Conservation (phyloP, 2,888 invertebrate genomes). For the Dione juno region DNA sequence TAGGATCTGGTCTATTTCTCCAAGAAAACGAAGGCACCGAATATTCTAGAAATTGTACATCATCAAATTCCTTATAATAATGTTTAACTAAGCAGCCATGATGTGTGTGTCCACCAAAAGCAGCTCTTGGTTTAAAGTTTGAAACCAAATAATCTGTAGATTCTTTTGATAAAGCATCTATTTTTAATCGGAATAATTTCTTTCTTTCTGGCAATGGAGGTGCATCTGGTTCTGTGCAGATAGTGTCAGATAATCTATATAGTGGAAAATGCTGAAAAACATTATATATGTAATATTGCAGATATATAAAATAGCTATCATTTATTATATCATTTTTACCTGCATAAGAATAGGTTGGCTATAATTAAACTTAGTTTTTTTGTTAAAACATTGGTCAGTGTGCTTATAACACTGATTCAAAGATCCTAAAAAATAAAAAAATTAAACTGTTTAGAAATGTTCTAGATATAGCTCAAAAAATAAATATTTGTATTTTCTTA, state of each 20-base stretch:
- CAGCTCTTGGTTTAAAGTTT: slow-evolving; percentile 88
- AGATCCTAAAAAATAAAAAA: slow-evolving; percentile 56
- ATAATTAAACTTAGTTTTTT: slow-evolving; percentile 78
- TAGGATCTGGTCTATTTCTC: slow-evolving; percentile 96
- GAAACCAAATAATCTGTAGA: slow-evolving; percentile 87
- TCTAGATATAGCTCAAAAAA: neutral
- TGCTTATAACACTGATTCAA: slow-evolving; percentile 60
- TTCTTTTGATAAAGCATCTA: slow-evolving; percentile 94
- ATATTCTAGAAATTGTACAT: slow-evolving; percentile 85
- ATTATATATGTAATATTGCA: neutral
- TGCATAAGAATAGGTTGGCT: slow-evolving; percentile 92
- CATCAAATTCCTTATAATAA: slow-evolving; percentile 53
- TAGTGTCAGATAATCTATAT: slow-evolving; percentile 91
- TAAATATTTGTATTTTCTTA: slow-evolving; percentile 54
- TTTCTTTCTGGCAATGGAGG: slow-evolving; percentile 87
- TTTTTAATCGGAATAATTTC: slow-evolving; percentile 89
- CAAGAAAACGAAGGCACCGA: slow-evolving; percentile 98
- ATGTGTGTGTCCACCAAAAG: slow-evolving; percentile 96
- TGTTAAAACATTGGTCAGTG: slow-evolving; percentile 56
- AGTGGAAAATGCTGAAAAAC: slow-evolving; percentile 95
- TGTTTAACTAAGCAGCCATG: slow-evolving; percentile 90
- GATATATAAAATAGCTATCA: neutral
- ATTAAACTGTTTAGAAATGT: neutral
- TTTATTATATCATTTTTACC: slow-evolving; percentile 67
- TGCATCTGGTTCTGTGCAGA: slow-evolving; percentile 91